Conservation (phyloP, 1,140 invertebrate genomes). For the Euura saliciscinereae region DNA sequence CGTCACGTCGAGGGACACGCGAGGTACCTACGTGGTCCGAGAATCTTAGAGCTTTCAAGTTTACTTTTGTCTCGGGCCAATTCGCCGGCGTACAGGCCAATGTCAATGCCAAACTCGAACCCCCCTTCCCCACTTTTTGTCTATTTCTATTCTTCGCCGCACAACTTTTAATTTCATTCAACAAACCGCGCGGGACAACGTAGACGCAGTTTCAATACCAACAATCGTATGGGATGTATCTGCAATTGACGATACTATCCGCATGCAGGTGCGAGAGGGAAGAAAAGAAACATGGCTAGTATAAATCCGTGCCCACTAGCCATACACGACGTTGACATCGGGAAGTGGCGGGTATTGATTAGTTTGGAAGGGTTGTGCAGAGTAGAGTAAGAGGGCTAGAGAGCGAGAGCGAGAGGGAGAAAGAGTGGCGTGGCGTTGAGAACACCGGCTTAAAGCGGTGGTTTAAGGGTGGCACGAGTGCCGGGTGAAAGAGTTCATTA, state of each 20-base stretch:
- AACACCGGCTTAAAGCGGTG: slow-evolving; percentile 41
- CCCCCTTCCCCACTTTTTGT: neutral
- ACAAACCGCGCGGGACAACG: too few species aligned
- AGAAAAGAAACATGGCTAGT: neutral
- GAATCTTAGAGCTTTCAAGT: neutral
- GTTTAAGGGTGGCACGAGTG: slow-evolving; percentile 51
- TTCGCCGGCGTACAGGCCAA: neutral
- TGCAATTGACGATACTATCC: too few species aligned
- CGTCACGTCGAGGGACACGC: too few species aligned
- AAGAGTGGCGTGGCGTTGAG: slow-evolving; percentile 28
- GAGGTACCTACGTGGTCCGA: too few species aligned
- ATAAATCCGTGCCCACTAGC: neutral
- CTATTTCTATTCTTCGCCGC: neutral
- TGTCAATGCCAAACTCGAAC: neutral
- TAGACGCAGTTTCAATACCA: too few species aligned
- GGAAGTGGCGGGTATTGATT: slow-evolving; percentile 1
- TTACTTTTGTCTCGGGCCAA: neutral
- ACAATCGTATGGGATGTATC: too few species aligned
- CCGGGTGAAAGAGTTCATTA: slow-evolving; percentile 51
- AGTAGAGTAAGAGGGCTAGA: too few species aligned
- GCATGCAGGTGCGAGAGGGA: too few species aligned
- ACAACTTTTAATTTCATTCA: neutral
- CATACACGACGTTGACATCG: neutral
- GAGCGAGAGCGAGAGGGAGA: neutral
- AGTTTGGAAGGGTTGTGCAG: neutral